A percentile compares a stretch with the other conserved stretches of the same genome.
Evolutionary conservation across 37 sponge, comb jelly and placozoan species (phyloP).

Genomic region (Aplysina aerophoba): DNA sequence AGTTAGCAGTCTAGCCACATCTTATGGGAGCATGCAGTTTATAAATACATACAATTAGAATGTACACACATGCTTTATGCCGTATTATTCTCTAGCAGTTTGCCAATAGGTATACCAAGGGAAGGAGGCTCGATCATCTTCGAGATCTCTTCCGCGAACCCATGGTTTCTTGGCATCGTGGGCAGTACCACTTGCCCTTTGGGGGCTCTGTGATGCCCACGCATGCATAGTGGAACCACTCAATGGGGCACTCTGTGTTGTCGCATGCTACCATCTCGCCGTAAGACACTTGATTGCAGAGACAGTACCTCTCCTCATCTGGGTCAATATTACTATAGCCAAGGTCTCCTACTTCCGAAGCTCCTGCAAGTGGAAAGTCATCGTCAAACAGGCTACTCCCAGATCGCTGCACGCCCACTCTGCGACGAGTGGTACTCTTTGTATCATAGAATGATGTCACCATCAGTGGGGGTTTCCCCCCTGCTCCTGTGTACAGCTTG

Average conservation of each 20-base stretch:
- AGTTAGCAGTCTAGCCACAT: too few species aligned
- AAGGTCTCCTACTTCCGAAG: slow-evolving; percentile 46
- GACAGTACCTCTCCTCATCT: slow-evolving; percentile 96
- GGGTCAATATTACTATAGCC: slow-evolving; percentile 74
- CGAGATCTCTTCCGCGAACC: slow-evolving; percentile 38
- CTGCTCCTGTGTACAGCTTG: slow-evolving; percentile 66
- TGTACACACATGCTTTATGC: too few species aligned
- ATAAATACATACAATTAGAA: too few species aligned
- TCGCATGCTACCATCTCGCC: slow-evolving; percentile 99
- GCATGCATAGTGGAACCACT: slow-evolving; percentile 99
- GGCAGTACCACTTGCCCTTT: slow-evolving; percentile 99
- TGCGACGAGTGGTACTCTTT: slow-evolving; percentile 31
- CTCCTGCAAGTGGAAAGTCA: neutral
- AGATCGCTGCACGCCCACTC: neutral
- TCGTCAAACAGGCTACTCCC: neutral
- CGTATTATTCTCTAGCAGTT: too few species aligned
- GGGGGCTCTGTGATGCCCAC: slow-evolving; percentile 95
- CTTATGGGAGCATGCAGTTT: too few species aligned
- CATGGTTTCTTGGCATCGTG: slow-evolving; percentile 72
- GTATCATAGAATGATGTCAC: slow-evolving; percentile 46
- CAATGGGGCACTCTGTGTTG: slow-evolving; percentile 89
- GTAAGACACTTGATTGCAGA: slow-evolving; percentile 98
- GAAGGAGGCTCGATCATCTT: too few species aligned
- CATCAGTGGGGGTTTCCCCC: slow-evolving; percentile 78
- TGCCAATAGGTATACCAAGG: too few species aligned